Percentiles rank a stretch among this genome's conserved stretches.
These are phyloP conservation scores for Quadroppia sp. DNA, from an alignment of 2,888 invertebrate species.

Conservation along the genomic window DNA sequence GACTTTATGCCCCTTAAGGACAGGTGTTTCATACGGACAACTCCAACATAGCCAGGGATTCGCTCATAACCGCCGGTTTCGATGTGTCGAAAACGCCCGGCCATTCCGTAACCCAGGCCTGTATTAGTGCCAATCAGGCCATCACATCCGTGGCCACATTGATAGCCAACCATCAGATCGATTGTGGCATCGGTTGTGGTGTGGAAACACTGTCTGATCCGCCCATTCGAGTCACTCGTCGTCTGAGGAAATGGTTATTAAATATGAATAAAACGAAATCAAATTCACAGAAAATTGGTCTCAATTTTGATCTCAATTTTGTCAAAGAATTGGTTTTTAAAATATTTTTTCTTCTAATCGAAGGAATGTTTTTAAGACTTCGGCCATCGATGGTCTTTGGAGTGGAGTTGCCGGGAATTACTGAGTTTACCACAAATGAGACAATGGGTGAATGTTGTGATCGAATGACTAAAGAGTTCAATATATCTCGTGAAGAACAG, in stretches of 20 bases:
- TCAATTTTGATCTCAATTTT: constrained; percentile 62
- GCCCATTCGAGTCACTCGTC: constrained; percentile 89
- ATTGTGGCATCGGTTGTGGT: constrained; percentile 89
- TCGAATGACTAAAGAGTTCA: constrained; percentile 88
- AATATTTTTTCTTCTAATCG: constrained; percentile 52
- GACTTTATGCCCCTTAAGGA: background rate
- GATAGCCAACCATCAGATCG: constrained; percentile 84
- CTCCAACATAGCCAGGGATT: constrained; percentile 91
- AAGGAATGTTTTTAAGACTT: constrained; percentile 61
- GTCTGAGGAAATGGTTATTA: constrained; percentile 81
- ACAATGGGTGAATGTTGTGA: constrained; percentile 99
- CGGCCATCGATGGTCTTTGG: constrained; percentile 26
- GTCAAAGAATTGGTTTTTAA: background rate
- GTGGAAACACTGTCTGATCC: constrained; percentile 96
- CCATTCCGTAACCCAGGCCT: constrained; percentile 98
- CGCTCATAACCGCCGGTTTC: constrained; percentile 68
- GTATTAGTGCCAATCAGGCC: constrained; percentile 89
- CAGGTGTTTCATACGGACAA: constrained; percentile 94
- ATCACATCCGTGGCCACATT: constrained; percentile 74
- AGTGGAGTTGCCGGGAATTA: constrained; percentile 63
- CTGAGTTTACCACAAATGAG: constrained; percentile 96
- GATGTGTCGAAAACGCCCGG: constrained; percentile 65
- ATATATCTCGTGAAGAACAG: constrained; percentile 78
- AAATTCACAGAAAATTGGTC: constrained; percentile 66
- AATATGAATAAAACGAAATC: constrained; percentile 90